phyloP scores from a whole-genome alignment of 2,888 invertebrate genomes.

The Nymphalis c-album region DNA sequence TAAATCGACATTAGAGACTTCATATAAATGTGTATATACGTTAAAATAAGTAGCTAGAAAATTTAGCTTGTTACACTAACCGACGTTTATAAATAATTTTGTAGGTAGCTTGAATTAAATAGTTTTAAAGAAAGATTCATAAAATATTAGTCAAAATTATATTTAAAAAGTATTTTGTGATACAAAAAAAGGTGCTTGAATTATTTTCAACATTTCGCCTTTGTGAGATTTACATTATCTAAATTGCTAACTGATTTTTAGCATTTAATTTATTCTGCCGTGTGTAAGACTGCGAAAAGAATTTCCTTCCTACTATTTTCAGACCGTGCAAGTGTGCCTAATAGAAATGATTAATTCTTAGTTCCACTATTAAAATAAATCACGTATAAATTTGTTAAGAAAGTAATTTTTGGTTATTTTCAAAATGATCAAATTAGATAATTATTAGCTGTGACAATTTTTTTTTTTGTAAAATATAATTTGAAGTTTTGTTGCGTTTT shows the following conservation, averaged over 20 bases:
- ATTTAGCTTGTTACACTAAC: conserved; percentile 23
- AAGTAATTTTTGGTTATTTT: too few species aligned
- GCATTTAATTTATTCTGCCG: conserved; percentile 36
- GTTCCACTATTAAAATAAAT: too few species aligned
- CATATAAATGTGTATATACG: conserved; percentile 23
- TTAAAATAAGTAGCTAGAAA: conserved; percentile 25
- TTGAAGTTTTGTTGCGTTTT: neutral
- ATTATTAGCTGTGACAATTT: too few species aligned
- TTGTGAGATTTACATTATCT: conserved; percentile 22
- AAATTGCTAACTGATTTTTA: conserved; percentile 22
- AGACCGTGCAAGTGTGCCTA: conserved; percentile 1
- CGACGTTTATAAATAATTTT: conserved; percentile 23
- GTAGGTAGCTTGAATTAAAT: conserved; percentile 21
- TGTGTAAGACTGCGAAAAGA: conserved; percentile 34
- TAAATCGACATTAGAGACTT: conserved; percentile 19
- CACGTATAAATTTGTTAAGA: neutral
- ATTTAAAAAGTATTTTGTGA: conserved; percentile 31
- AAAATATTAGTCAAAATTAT: conserved; percentile 23
- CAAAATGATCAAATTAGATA: too few species aligned
- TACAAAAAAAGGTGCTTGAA: conserved; percentile 31
- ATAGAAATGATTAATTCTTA: neutral
- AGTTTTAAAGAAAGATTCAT: conserved; percentile 6
- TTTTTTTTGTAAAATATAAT: neutral
- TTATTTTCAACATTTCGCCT: conserved; percentile 15
- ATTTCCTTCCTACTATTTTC: conserved; percentile 7